Conservation (phyloP, 1,140 invertebrate species). For the Diuraphis noxia region DNA sequence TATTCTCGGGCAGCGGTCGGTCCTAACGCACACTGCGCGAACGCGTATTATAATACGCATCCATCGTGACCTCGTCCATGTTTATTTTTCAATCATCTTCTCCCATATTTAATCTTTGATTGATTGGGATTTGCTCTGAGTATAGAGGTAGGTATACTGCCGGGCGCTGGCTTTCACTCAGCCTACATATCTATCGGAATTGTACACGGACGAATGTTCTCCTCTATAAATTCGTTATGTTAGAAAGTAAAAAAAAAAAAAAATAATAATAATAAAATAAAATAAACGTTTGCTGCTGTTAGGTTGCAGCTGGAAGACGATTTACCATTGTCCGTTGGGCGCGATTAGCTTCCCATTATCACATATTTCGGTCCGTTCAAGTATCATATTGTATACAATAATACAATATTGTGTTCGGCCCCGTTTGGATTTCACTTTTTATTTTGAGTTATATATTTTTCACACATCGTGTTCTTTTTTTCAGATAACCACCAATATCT, state of each 20-base stretch:
- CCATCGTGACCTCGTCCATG: neutral
- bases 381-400: neutral
- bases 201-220: slow-evolving; percentile 16
- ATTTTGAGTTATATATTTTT: neutral
- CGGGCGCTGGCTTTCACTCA: slow-evolving; percentile 29
- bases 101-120: neutral
- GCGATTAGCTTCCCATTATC: neutral
- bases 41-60: neutral
- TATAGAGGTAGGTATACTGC: too few species aligned
- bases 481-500: neutral
- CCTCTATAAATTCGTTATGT: neutral
- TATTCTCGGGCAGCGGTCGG: neutral
- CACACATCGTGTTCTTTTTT: neutral
- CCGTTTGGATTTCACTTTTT: slow-evolving; percentile 34
- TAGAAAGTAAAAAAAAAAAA: slow-evolving; percentile 48
- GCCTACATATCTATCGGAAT: slow-evolving; percentile 22
- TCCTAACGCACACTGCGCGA: neutral
- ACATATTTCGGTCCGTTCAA: neutral
- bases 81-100: slow-evolving; percentile 18
- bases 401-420: neutral
- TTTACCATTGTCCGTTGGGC: neutral
- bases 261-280: too few species aligned
- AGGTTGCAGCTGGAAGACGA: slow-evolving; percentile 22
- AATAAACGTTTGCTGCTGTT: neutral
- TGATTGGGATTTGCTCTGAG: slow-evolving; percentile 4